Evolutionary conservation across 2,888 invertebrate genomes (phyloP), one percentile per base, ranked within the genome.

Genomic region (Hetaerina titia): DNA sequence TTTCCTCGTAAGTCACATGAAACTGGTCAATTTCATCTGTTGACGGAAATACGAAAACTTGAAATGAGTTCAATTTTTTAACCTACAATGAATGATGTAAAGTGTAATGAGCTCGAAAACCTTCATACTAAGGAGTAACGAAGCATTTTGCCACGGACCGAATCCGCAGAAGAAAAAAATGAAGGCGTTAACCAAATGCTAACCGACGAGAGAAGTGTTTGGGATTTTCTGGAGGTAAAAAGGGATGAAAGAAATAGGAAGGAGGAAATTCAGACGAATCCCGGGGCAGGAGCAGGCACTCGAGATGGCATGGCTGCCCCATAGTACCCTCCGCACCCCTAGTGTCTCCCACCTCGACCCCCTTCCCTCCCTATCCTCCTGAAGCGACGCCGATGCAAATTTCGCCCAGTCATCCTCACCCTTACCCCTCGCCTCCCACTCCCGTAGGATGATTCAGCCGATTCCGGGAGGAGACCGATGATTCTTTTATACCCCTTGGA

Each of bases 381-480:
- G 45, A 22, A 8, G 69, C 56, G 69, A 92, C 92, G 92, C 64
- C 56, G 69, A 92, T 92, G 92, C 92, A 92, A 64, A 92, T 92
- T 69, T 92, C 31, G 92, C 15, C 69, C 74, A 92, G 92, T 92
- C n/a, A 81, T 74, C 19, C 69, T 22, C 69, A 64, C 31, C 90
- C 90, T 31, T 2, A 17, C 31, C 17, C 25, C 58, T 22, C 31
- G 63, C 31, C 22, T 64, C 45, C 92, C 64, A 45, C 92, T 92
- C 69, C 92, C 92, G 92, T 45, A 92, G 92, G 92, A 92, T 92
- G 92, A 92, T 69, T 92, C 92, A 92, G 69, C 92, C 74, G 92
- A 92, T 92, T 92, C 92, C 92, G 92, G 92, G 92, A 74, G 92
- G 92, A 81, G 81, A 69, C 69, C 56, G 63, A 56, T 22, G 92